Evolutionary conservation across 2,888 invertebrate genomes (phyloP).

Genomic region (Ormyrus pomaceus): DNA sequence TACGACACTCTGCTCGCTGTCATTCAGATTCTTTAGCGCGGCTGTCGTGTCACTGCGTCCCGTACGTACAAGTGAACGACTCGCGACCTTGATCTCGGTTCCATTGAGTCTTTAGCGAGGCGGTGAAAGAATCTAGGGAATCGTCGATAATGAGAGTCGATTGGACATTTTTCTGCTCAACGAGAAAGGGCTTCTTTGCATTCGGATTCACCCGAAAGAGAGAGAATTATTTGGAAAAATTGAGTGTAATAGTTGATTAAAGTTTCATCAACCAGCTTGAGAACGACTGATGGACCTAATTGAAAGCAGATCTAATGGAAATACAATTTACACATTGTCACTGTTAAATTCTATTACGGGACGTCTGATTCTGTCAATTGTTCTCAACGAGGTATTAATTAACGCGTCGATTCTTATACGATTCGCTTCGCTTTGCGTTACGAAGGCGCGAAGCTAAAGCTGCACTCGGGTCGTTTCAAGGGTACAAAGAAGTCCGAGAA

Average conservation of each 20-base stretch:
- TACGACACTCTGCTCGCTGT: slow-evolving; percentile 4
- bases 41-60: slow-evolving; percentile 44
- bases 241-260: background rate
- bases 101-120: slow-evolving; percentile 58
- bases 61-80: slow-evolving; percentile 48
- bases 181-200: slow-evolving; percentile 45
- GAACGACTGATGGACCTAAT: slow-evolving; percentile 31
- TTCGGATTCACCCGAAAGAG: slow-evolving; percentile 36
- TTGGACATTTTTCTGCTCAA: slow-evolving; percentile 8
- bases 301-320: background rate
- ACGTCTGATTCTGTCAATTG: slow-evolving; percentile 35
- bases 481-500: slow-evolving; percentile 34
- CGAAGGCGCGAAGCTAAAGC: background rate
- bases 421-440: slow-evolving; percentile 13
- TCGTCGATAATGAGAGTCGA: slow-evolving; percentile 41
- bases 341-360: slow-evolving; percentile 23
- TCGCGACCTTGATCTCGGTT: slow-evolving; percentile 64
- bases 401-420: background rate
- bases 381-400: slow-evolving; percentile 26
- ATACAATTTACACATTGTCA: slow-evolving; percentile 56
- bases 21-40: slow-evolving; percentile 27
- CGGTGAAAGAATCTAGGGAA: slow-evolving; percentile 21
- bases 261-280: slow-evolving; percentile 4
- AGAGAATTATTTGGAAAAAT: slow-evolving; percentile 51
- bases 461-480: background rate